A percentile compares a stretch with the other conserved stretches of the same genome.
phyloP scores from a whole-genome alignment of 53 echinoderm and acorn worm genomes.

The Actinopyga echinites region DNA sequence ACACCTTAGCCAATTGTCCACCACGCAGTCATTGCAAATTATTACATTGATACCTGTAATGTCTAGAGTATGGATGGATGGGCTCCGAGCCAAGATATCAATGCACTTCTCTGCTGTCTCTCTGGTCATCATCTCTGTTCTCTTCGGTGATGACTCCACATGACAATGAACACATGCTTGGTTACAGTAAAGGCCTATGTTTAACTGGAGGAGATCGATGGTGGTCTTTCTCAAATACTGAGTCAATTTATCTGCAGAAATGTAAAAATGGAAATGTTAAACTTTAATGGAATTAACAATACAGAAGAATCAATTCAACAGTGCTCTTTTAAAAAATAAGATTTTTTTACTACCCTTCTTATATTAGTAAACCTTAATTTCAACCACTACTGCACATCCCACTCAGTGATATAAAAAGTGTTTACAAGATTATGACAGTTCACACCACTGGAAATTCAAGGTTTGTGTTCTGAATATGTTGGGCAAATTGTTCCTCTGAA shows the following conservation, averaged over 20 bases:
- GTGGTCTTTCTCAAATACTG: constrained; percentile 56
- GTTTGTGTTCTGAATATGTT: too few relatives aligned
- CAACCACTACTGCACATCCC: too few relatives aligned
- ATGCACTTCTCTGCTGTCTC: constrained; percentile 78
- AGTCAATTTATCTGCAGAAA: constrained; percentile 48
- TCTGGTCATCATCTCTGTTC: constrained; percentile 82
- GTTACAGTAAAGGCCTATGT: constrained; percentile 89
- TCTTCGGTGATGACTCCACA: constrained; percentile 87
- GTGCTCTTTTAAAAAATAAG: too few relatives aligned
- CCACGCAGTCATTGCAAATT: background rate
- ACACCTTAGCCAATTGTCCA: too few relatives aligned
- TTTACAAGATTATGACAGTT: too few relatives aligned
- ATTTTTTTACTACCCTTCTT: too few relatives aligned
- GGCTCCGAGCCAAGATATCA: constrained; percentile 71
- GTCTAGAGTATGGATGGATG: constrained; percentile 75
- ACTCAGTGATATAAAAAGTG: too few relatives aligned
- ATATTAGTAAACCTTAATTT: too few relatives aligned
- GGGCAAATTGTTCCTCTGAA: too few relatives aligned
- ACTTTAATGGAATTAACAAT: too few relatives aligned
- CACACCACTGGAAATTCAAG: too few relatives aligned
- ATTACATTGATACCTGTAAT: constrained; percentile 61
- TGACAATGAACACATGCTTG: constrained; percentile 89
- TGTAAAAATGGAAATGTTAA: background rate
- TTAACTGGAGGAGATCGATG: constrained; percentile 72
- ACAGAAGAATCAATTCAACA: too few relatives aligned